Conservation (phyloP, 2,113 vertebrate genomes). For the Himantopus leucocephalus region DNA sequence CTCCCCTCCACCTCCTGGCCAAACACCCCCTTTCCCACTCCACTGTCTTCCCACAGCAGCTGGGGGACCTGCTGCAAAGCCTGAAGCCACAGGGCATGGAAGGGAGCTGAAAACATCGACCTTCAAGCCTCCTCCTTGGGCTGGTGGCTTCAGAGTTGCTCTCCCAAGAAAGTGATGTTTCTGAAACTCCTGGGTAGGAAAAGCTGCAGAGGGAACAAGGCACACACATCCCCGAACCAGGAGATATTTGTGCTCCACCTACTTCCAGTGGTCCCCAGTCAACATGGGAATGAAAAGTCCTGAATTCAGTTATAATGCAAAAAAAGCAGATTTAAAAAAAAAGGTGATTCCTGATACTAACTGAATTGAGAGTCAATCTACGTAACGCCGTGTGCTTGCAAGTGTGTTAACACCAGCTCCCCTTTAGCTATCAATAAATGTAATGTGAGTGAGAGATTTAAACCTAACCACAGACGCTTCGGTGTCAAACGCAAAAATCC, state of each 20-base stretch:
- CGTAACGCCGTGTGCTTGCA: accelerated
- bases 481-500: not conserved
- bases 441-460: not conserved
- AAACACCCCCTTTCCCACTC: not conserved
- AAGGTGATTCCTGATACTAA: not conserved
- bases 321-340: not conserved
- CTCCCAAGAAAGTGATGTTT: accelerated
- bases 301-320: not conserved
- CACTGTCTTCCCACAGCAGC: not conserved
- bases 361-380: not conserved
- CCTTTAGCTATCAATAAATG: not conserved
- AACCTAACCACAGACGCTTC: not conserved
- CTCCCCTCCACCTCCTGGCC: not conserved
- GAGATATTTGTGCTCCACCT: not conserved
- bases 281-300: not conserved
- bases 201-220: not conserved
- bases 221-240: not conserved
- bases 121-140: not conserved
- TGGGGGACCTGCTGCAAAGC: not conserved
- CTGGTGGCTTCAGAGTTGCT: not conserved
- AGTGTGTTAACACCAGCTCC: not conserved
- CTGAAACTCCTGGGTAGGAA: not conserved
- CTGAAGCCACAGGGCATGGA: accelerated
- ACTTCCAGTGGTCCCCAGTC: not conserved
- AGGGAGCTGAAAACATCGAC: not conserved